Percentiles rank a stretch among this genome's conserved stretches.
Conservation (phyloP, 1,140 invertebrate genomes). For the Aricia agestis region DNA sequence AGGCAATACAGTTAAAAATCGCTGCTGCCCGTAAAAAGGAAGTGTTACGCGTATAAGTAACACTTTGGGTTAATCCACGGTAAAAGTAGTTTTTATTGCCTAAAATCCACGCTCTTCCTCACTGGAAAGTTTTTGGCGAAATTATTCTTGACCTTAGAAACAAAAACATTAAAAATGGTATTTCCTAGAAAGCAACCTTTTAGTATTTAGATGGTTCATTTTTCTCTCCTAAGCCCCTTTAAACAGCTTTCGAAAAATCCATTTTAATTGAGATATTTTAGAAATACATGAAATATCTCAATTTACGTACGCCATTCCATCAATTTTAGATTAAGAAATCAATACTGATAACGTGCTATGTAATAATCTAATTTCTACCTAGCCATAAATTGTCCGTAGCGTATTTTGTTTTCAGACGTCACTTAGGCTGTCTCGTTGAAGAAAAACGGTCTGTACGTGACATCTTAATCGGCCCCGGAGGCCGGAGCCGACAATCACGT, state of each 20-base stretch:
- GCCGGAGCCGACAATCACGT: slow-evolving; percentile 23
- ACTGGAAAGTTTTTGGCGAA: too few relatives aligned
- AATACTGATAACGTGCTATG: not conserved
- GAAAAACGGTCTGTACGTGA: slow-evolving; percentile 43
- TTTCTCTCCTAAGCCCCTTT: too few relatives aligned
- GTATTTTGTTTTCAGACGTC: slow-evolving; percentile 37
- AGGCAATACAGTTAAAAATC: slow-evolving; percentile 22
- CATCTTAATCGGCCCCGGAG: slow-evolving; percentile 42
- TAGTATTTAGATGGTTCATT: too few relatives aligned
- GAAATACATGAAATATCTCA: too few relatives aligned
- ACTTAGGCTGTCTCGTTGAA: slow-evolving; percentile 32
- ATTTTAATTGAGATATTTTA: too few relatives aligned
- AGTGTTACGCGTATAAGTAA: not conserved
- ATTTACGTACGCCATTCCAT: too few relatives aligned
- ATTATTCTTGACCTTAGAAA: too few relatives aligned
- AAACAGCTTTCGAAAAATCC: too few relatives aligned
- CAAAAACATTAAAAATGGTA: too few relatives aligned
- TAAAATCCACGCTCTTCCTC: too few relatives aligned
- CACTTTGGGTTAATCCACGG: not conserved
- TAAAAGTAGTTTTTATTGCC: not conserved
- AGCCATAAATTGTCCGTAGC: slow-evolving; percentile 21
- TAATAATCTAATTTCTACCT: not conserved
- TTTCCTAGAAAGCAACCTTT: too few relatives aligned
- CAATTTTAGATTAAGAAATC: not conserved
- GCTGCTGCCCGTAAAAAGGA: slow-evolving; percentile 4